These are phyloP conservation scores for Nowickia ferox DNA, from an alignment of 2,888 invertebrate species.

Conservation along the genomic window DNA sequence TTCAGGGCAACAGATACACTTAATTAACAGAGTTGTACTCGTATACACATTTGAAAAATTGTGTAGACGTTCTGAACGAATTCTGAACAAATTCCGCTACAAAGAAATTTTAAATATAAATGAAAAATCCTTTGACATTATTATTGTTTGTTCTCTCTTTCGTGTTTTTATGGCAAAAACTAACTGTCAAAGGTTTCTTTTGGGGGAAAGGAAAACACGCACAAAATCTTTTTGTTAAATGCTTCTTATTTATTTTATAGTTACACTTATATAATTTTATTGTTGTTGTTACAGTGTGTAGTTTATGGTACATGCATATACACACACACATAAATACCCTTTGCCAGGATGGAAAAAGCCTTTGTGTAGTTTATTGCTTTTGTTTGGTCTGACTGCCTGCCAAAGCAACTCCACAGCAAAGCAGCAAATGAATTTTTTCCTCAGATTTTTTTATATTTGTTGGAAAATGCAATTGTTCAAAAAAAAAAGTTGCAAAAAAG, in stretches of 20 bases:
- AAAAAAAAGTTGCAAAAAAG: constrained; percentile 55
- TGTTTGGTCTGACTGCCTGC: constrained; percentile 35
- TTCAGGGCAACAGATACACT: too few species aligned
- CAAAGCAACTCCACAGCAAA: constrained; percentile 12
- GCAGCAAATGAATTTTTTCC: constrained; percentile 28
- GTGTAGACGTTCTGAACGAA: too few species aligned
- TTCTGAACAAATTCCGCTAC: too few species aligned
- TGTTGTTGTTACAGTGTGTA: constrained; percentile 15
- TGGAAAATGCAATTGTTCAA: constrained; percentile 56
- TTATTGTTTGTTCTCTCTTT: constrained; percentile 34
- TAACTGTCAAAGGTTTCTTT: constrained; percentile 61
- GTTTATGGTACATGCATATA: constrained; percentile 14
- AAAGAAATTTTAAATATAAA: not conserved
- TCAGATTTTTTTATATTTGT: constrained; percentile 17
- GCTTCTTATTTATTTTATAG: constrained; percentile 43
- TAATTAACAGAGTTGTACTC: too few species aligned
- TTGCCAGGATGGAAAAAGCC: constrained; percentile 48
- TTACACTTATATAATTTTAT: constrained; percentile 25
- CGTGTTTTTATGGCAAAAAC: constrained; percentile 17
- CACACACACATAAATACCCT: constrained; percentile 5
- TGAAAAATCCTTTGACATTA: constrained; percentile 45
- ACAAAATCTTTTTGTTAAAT: constrained; percentile 55
- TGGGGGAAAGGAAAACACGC: constrained; percentile 29
- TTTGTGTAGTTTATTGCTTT: constrained; percentile 59
- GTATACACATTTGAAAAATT: too few species aligned